These are phyloP conservation scores for Aleiodes leptofemur DNA, from an alignment of 2,888 invertebrate genomes.

Conservation along the genomic window DNA sequence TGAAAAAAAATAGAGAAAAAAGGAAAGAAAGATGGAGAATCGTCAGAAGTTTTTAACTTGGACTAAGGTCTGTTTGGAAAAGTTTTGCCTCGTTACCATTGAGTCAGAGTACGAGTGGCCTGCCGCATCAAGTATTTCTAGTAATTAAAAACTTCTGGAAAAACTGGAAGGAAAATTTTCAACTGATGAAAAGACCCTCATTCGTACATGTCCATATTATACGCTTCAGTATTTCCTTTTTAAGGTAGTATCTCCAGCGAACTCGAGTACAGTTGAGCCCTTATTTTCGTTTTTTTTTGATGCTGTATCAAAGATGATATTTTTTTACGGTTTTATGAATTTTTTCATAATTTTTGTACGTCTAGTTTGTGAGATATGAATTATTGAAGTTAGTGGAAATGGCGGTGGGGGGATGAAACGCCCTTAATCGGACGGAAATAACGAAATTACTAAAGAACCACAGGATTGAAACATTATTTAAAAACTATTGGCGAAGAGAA, in stretches of 20 bases:
- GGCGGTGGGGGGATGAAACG: too few relatives aligned
- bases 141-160: conserved; percentile 57
- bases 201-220: conserved; percentile 45
- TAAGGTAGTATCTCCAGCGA: conserved; percentile 5
- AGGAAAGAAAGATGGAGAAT: conserved; percentile 20
- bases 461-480: too few relatives aligned
- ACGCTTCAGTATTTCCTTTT: conserved; percentile 44
- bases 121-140: conserved; percentile 57
- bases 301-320: too few relatives aligned
- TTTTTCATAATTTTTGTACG: too few relatives aligned
- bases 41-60: conserved; percentile 49
- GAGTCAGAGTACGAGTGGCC: conserved; percentile 55
- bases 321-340: too few relatives aligned
- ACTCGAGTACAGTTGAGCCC: neutral
- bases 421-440: too few relatives aligned
- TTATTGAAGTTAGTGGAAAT: too few relatives aligned
- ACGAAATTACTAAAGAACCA: too few relatives aligned
- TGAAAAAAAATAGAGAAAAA: conserved; percentile 32
- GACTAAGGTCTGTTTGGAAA: conserved; percentile 49
- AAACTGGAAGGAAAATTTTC: conserved; percentile 48
- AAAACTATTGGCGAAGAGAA: too few relatives aligned
- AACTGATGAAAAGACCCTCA: conserved; percentile 52
- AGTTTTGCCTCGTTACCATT: conserved; percentile 56
- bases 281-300: too few relatives aligned
- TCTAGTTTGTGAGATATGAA: too few relatives aligned